phyloP scores from a whole-genome alignment of 2,888 invertebrate genomes.

The Hyposoter dolosus region DNA sequence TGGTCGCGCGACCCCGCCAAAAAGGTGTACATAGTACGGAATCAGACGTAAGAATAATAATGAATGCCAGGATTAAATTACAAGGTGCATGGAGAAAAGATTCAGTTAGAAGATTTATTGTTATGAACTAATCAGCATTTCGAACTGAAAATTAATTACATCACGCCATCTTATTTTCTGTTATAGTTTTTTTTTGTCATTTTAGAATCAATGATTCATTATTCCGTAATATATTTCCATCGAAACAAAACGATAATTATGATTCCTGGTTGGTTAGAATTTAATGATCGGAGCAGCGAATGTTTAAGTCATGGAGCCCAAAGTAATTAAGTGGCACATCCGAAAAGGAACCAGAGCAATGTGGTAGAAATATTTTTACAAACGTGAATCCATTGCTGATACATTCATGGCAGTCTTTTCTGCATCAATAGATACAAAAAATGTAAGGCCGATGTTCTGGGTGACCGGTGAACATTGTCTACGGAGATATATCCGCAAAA shows the following conservation, averaged over 20 bases:
- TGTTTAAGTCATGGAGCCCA: neutral
- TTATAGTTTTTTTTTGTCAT: neutral
- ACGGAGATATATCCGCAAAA: constrained; percentile 44
- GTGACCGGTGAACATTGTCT: constrained; percentile 30
- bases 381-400: neutral
- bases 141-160: neutral
- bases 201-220: neutral
- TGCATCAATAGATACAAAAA: constrained; percentile 49
- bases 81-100: neutral
- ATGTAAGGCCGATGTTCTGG: constrained; percentile 34
- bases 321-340: no score
- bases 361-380: neutral
- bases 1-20: constrained; percentile 51
- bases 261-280: neutral
- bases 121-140: constrained; percentile 4
- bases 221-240: neutral
- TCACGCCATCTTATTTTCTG: neutral
- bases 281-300: neutral
- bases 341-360: neutral
- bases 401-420: constrained; percentile 27
- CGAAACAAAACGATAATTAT: neutral
- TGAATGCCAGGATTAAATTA: constrained; percentile 21
- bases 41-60: constrained; percentile 23
- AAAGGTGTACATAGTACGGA: constrained; percentile 21
- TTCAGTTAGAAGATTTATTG: constrained; percentile 10